A percentile compares a stretch with the other conserved stretches of the same genome.
Conservation (phyloP, 1,140 invertebrate species). For the Drosophila burlai region DNA sequence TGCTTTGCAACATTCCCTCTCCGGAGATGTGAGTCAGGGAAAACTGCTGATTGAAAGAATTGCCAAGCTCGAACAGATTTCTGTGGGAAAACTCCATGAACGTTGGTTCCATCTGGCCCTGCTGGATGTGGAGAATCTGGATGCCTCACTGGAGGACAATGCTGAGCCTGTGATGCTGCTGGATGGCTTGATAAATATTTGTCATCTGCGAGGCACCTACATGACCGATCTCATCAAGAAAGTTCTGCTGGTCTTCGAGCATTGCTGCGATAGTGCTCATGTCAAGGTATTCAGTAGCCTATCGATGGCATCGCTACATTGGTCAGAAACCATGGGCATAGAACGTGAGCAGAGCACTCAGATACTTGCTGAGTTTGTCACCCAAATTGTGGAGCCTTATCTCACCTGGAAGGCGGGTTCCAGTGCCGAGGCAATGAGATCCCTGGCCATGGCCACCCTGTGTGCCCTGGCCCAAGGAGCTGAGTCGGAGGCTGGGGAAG, state of each 20-base stretch:
- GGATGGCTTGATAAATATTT: conserved; percentile 73
- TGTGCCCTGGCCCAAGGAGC: conserved; percentile 89
- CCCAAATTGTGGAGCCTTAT: conserved; percentile 90
- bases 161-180: conserved; percentile 76
- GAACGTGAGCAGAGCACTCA: conserved; percentile 57
- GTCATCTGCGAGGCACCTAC: conserved; percentile 58
- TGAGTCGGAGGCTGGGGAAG: conserved; percentile 60
- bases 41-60: conserved; percentile 46
- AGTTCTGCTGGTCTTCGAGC: conserved; percentile 67
- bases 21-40: conserved; percentile 13
- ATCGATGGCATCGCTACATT: conserved; percentile 68
- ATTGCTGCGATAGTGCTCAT: conserved; percentile 70
- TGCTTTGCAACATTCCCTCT: conserved; percentile 49
- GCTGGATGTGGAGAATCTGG: conserved; percentile 69
- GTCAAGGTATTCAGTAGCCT: conserved; percentile 77
- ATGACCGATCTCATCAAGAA: conserved; percentile 59
- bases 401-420: conserved; percentile 93
- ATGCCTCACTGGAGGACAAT: conserved; percentile 66
- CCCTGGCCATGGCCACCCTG: conserved; percentile 91
- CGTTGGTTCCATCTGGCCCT: conserved; percentile 59
- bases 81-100: conserved; percentile 52
- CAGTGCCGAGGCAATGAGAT: conserved; percentile 91
- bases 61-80: conserved; percentile 27
- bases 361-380: conserved; percentile 56
- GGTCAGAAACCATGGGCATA: conserved; percentile 59